Evolutionary conservation across 2,888 invertebrate genomes (phyloP).

Genomic region (Heteromyza rotundicornis): DNA sequence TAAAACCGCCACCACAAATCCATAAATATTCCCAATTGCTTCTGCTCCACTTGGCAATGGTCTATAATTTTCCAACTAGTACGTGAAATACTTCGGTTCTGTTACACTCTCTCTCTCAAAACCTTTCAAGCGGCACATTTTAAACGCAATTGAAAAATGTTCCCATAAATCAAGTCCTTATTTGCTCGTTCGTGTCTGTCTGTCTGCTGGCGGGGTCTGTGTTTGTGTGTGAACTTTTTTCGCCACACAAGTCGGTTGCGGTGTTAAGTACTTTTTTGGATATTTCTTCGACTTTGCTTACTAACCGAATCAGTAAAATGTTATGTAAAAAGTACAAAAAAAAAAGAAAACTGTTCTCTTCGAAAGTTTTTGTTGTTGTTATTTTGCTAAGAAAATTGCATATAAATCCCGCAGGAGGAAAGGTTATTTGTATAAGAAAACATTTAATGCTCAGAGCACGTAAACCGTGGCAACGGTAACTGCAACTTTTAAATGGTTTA

Average conservation of each 20-base stretch:
- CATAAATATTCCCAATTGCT: no score
- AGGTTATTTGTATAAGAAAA: background rate
- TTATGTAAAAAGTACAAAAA: background rate
- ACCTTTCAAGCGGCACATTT: no score
- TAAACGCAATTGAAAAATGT: conserved; percentile 22
- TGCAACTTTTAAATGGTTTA: background rate
- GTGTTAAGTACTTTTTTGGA: background rate
- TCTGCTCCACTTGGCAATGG: background rate
- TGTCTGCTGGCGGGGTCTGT: background rate
- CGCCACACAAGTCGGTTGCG: background rate
- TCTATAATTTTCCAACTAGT: background rate
- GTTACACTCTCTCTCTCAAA: no score
- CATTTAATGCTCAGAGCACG: background rate
- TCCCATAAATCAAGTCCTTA: conserved; percentile 18
- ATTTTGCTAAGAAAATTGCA: background rate
- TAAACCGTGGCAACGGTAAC: background rate
- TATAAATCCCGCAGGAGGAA: background rate
- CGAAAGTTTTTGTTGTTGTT: no score
- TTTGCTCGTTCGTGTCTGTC: background rate
- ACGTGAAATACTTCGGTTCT: no score
- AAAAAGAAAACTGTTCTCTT: no score
- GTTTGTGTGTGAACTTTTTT: background rate
- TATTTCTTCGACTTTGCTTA: background rate
- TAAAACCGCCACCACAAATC: no score
- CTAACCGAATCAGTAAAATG: background rate